Percentiles rank a stretch among this genome's conserved stretches.
phyloP scores from a whole-genome alignment of 2,888 invertebrate species.

The Heteropelma amictum region DNA sequence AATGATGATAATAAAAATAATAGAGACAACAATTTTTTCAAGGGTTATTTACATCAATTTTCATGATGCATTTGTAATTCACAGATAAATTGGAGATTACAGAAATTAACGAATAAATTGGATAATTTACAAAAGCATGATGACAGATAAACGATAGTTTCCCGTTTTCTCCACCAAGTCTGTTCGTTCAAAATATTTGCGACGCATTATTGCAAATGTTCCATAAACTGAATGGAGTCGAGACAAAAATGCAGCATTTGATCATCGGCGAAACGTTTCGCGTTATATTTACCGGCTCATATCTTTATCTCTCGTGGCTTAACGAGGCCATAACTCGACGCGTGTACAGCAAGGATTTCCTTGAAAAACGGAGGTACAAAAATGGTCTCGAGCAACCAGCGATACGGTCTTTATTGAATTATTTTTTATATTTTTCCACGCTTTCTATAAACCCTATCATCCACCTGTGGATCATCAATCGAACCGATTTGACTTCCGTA shows the following conservation, averaged over 20 bases:
- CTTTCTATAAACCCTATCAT: constrained; percentile 28
- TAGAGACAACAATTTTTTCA: no score
- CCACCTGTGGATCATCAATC: constrained; percentile 5
- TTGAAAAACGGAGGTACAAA: constrained; percentile 37
- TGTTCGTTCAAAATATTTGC: background rate
- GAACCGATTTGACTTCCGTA: constrained; percentile 6
- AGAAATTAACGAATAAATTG: no score
- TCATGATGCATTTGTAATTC: no score
- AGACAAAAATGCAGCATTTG: background rate
- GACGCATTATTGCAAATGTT: background rate
- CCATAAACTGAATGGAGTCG: background rate
- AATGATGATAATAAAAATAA: no score
- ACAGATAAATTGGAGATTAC: no score
- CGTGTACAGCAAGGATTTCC: constrained; percentile 45
- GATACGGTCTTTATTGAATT: constrained; percentile 43
- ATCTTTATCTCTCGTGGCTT: constrained; percentile 23
- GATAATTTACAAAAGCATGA: no score
- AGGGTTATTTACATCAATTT: no score
- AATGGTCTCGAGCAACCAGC: constrained; percentile 23
- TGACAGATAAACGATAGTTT: no score
- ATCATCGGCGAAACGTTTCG: constrained; percentile 6
- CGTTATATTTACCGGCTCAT: constrained; percentile 15
- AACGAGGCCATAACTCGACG: constrained; percentile 28
- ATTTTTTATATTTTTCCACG: constrained; percentile 32
- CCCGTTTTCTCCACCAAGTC: background rate